Conservation (phyloP, 2,113 vertebrate genomes). For the Psammodynastes pulverulentus region DNA sequence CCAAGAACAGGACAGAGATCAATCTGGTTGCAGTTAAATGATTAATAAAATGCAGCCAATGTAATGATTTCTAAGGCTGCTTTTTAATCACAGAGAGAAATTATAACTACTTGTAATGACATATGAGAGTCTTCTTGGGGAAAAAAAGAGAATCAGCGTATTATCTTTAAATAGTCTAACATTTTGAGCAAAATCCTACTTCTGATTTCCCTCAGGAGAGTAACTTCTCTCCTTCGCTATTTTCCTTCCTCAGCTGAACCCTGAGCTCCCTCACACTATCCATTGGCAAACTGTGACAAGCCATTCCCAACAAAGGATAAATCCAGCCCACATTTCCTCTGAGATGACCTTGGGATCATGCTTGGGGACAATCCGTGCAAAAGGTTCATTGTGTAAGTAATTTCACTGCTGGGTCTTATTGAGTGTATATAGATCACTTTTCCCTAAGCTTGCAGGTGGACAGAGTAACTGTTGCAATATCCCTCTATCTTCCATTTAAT, state of each 20-base stretch:
- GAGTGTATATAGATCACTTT: neutral
- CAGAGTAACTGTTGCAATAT: neutral
- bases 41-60: neutral
- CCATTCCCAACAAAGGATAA: neutral
- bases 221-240: neutral
- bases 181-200: neutral
- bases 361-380: neutral
- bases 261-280: neutral
- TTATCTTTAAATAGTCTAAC: neutral
- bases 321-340: neutral
- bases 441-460: neutral
- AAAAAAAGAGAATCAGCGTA: neutral
- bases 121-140: neutral
- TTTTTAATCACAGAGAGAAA: neutral
- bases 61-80: constrained; percentile 21
- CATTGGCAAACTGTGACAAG: neutral
- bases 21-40: neutral
- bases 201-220: neutral
- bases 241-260: neutral
- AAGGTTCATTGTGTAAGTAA: neutral
- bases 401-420: neutral
- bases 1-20: constrained; percentile 16
- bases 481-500: neutral
- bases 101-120: neutral
- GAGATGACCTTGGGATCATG: neutral